A percentile compares a stretch with the other conserved stretches of the same genome.
Evolutionary conservation across 2,113 vertebrate genomes (phyloP).

Genomic region (Cromileptes altivelis): DNA sequence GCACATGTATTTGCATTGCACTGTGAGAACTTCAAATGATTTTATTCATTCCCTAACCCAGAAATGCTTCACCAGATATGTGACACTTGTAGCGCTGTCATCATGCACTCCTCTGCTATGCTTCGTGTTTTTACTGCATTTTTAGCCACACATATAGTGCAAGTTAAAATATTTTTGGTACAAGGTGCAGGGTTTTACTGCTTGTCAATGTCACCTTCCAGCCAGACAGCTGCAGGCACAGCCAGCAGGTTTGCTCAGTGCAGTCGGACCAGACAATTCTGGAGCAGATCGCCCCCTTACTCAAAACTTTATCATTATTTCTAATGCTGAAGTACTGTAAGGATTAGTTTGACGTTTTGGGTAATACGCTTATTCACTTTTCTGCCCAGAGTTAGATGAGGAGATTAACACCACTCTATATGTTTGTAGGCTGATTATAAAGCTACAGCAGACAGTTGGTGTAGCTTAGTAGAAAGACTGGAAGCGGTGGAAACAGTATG

Average conservation of each 20-base stretch:
- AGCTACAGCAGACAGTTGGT: no score
- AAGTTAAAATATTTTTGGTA: neutral
- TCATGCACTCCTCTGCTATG: neutral
- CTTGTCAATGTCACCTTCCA: neutral
- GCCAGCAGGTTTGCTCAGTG: neutral
- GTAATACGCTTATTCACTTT: neutral
- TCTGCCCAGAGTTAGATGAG: neutral
- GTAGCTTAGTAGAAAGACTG: no score
- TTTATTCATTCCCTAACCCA: neutral
- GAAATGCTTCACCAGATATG: neutral
- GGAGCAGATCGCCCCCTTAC: neutral
- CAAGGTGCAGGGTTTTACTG: neutral
- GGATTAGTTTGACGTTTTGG: conserved; percentile 16
- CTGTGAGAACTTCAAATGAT: neutral
- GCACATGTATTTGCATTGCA: neutral
- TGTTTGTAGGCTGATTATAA: neutral
- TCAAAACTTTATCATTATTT: conserved; percentile 12
- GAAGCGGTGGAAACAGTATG: no score
- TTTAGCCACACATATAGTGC: neutral
- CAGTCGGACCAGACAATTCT: neutral
- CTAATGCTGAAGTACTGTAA: neutral
- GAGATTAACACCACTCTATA: conserved; percentile 1
- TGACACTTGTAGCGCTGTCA: neutral
- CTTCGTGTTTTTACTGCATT: conserved; percentile 4
- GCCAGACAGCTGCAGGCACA: conserved; percentile 30